phyloP scores from a whole-genome alignment of 1,140 invertebrate species.

The Macrobrachium nipponense region DNA sequence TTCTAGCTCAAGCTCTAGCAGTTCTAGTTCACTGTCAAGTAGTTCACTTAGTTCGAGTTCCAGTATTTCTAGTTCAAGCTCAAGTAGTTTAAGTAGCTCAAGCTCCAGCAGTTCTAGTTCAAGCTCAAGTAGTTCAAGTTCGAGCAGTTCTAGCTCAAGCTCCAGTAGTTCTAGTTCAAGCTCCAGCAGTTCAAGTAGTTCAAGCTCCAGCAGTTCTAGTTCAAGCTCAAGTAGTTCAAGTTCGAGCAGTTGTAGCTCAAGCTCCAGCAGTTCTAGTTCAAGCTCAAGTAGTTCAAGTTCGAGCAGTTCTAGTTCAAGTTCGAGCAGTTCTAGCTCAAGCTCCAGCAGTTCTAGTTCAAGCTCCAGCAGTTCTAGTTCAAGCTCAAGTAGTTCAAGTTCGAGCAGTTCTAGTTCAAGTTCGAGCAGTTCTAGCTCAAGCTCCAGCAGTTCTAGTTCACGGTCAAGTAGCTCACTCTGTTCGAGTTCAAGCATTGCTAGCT shows the following conservation, averaged over 20 bases:
- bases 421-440: neutral
- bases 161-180: neutral
- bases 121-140: neutral
- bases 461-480: neutral
- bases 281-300: slow-evolving; percentile 13
- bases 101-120: slow-evolving; percentile 20
- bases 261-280: slow-evolving; percentile 1
- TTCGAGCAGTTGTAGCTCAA: neutral
- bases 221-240: neutral
- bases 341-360: slow-evolving; percentile 5
- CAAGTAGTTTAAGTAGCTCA: slow-evolving; percentile 13
- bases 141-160: neutral
- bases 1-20: neutral
- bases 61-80: neutral
- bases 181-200: neutral
- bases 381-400: neutral
- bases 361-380: neutral
- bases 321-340: slow-evolving; percentile 17
- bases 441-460: neutral
- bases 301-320: neutral
- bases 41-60: slow-evolving; percentile 14
- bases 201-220: neutral
- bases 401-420: neutral
- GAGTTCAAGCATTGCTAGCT: slow-evolving; percentile 17
- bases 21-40: slow-evolving; percentile 7